Evolutionary conservation across 2,113 vertebrate genomes (phyloP), one percentile per base, ranked within the genome.

Genomic region (Rafetus swinhoei): DNA sequence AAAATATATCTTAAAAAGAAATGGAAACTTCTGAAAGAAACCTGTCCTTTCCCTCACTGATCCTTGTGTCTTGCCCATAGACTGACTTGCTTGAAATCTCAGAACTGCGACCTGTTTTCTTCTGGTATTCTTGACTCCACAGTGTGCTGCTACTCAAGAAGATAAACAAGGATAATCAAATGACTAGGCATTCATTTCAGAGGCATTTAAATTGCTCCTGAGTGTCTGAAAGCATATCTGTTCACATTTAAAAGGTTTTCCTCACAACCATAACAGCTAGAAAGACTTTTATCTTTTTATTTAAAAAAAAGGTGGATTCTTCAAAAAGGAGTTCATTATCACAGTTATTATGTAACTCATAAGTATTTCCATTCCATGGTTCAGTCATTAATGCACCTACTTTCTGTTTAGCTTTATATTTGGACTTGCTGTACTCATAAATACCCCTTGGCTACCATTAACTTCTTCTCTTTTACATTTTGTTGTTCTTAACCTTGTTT

Each of bases 121-220:
- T 82, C 35, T 56, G 87, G 56, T 59, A 77, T 15, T 29, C 89
- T 90, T 59, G 90, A 87, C 56, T 81, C 4, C 12, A 94, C 16
- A 12, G 77, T 29, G 53, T n/a, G 55, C 8, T 59, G 59, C 45
- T 88, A 65, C 5, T 18, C 87, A 81, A 2, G 19, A 45, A 79
- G 52, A 90, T 82, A 27, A 74, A 35, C 22, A 89, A 86, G 59
- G 56, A 79, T 79, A 93, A 89, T 76, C 56, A 82, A 84, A 95
- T 25, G 0, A 9, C 2, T 32, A 82, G 15, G 8, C 2, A 50
- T 81, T 88, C 12, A 62, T 4, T 89, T 92, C 45, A 69, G 85
- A 93, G 25, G 22, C 18, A n/a, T 13, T 92, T 45, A 59, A 5
- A 86, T 82, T 59, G 56, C 39, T 84, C 9, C 16, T 53, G 2